Conservation (phyloP, 2,113 vertebrate genomes). For the Menura novaehollandiae region DNA sequence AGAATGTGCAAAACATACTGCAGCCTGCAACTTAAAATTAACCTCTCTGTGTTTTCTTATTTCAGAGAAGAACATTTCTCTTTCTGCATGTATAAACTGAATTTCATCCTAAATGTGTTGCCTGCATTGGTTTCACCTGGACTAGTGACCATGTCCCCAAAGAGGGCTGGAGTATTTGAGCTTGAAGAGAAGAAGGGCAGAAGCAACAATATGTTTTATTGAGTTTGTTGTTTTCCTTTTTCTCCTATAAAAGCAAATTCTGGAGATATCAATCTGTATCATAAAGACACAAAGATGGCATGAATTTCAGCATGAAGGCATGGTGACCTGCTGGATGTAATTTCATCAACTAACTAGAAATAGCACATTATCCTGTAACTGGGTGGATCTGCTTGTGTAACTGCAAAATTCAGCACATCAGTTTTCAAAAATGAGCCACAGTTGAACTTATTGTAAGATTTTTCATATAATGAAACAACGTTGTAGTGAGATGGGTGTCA, state of each 20-base stretch:
- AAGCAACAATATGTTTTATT: not conserved
- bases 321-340: not conserved
- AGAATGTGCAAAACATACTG: not conserved
- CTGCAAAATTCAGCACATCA: not conserved
- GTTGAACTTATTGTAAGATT: not conserved
- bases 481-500: not conserved
- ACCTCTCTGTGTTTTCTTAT: not conserved
- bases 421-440: not conserved
- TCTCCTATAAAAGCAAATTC: not conserved
- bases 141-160: fast-evolving
- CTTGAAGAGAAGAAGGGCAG: not conserved
- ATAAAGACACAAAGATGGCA: not conserved
- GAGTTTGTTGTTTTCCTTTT: not conserved
- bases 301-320: not conserved
- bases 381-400: not conserved
- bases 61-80: not conserved
- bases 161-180: not conserved
- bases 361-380: not conserved
- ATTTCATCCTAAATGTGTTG: not conserved
- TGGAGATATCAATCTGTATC: not conserved
- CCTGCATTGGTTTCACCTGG: not conserved
- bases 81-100: not conserved
- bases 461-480: not conserved
- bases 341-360: not conserved
- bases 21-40: not conserved